Base-by-base conservation (phyloP, 2,888 invertebrate species). In the Drosophila colorata region DNA sequence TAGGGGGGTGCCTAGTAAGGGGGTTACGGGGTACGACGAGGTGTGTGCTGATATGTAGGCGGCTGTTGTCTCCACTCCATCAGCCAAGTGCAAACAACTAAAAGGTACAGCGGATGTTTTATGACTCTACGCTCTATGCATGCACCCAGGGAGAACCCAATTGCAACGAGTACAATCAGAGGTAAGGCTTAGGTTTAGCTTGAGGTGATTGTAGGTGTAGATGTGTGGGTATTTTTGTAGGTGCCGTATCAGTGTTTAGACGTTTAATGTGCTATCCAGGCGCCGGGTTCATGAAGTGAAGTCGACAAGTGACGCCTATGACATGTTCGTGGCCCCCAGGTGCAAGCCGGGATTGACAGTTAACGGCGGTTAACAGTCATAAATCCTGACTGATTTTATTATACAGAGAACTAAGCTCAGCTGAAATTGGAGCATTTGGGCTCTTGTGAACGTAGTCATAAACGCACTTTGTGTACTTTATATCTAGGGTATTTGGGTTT, bases 61-160 rank as follows among this genome's bases (percentile, higher is more conserved):
- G 78, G 38, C 61, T 63, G 59, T 68, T 60, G 56, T 59, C 20
- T 47, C 40, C 41, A n/a, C 43, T 52, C 37, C 47, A 31, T 20
- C 48, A 58, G 79, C 51, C 68, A 87, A 81, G 86, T 81, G 88
- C 86, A 82, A 87, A 85, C 79, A 82, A 81, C 78, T 81, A 68
- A 78, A 86, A 67, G 82, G 82, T 69, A 68, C 67, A 67, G 67
- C 74, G 79, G 83, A 57, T 71, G 66, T 80, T 82, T 82, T 82
- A 82, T 64, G 81, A 88, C 80, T 72, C 49, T 48, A 44, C 53
- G 40, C 46, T 53, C 52, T 16, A 41, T 61, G 67, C 74, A 80
- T 77, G 82, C 80, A 85, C 63, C 82, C 40, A 33, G 73, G 60
- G 67, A 53, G 43, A 53, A 60, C 66, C 66, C 40, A 49, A 48